A percentile compares a stretch with the other conserved stretches of the same genome.
phyloP scores from a whole-genome alignment of 2,113 vertebrate genomes.

The Nothoprocta pentlandii region DNA sequence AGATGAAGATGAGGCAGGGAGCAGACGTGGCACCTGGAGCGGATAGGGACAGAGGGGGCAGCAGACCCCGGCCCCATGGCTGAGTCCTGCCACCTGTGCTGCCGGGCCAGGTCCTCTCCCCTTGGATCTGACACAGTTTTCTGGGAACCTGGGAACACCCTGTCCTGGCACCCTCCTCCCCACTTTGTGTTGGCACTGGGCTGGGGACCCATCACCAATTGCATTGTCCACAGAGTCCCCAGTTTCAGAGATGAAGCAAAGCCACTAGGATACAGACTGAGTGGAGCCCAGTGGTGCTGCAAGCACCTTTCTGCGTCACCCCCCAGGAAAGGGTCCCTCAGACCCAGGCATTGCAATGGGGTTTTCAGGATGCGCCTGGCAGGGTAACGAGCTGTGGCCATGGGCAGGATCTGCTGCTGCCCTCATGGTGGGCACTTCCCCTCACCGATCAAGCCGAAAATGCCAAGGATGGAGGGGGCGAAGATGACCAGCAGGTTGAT shows the following conservation, averaged over 20 bases:
- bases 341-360: background rate
- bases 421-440: background rate
- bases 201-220: too few species aligned
- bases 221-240: too few species aligned
- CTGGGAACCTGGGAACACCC: background rate
- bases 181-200: too few species aligned
- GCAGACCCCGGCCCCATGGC: background rate
- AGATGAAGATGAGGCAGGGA: slow-evolving; percentile 99
- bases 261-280: background rate
- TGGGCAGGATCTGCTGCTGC: background rate
- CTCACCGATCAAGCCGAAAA: slow-evolving; percentile 96
- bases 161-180: slow-evolving; percentile 3
- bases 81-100: background rate
- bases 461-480: slow-evolving; percentile 95
- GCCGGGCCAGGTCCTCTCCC: background rate
- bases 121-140: background rate
- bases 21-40: slow-evolving; percentile 94
- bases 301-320: too few species aligned
- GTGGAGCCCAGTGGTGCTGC: fast-evolving
- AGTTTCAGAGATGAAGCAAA: background rate
- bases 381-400: too few species aligned
- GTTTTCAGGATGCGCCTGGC: too few species aligned
- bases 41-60: slow-evolving; percentile 43
- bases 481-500: slow-evolving; percentile 98
- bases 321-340: background rate